These are phyloP conservation scores for Manis pentadactyla DNA, from an alignment of 2,797 vertebrate species.

Conservation along the genomic window DNA sequence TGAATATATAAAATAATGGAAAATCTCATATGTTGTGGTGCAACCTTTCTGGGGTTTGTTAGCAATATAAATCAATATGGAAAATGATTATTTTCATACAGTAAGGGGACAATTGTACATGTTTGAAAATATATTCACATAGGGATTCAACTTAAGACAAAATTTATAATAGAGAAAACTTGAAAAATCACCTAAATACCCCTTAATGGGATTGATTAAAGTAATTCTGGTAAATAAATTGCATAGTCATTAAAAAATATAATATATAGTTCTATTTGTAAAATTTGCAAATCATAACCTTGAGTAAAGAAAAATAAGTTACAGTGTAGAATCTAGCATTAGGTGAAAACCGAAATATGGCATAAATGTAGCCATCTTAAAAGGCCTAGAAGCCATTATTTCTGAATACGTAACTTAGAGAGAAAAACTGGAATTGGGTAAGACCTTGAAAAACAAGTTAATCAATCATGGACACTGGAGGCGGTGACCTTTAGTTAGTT, in stretches of 20 bases:
- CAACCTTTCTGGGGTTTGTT: background rate
- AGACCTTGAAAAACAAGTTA: too few relatives aligned
- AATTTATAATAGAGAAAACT: background rate
- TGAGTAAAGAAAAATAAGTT: background rate
- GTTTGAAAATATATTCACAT: background rate
- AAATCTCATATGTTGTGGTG: background rate
- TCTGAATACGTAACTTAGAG: too few relatives aligned
- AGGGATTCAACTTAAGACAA: background rate
- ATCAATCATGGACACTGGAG: too few relatives aligned
- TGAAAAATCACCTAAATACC: background rate
- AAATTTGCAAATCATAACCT: background rate
- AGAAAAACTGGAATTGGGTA: too few relatives aligned
- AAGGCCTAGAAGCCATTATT: too few relatives aligned
- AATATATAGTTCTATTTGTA: background rate
- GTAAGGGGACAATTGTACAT: background rate
- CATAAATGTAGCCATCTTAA: too few relatives aligned
- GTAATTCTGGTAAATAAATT: background rate
- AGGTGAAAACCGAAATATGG: too few relatives aligned
- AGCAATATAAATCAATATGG: background rate
- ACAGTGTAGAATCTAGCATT: too few relatives aligned
- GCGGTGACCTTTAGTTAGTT: too few relatives aligned
- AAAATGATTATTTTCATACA: background rate
- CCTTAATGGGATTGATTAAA: background rate
- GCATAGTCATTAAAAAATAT: background rate
- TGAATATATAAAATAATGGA: background rate